Conservation (phyloP, 2,113 vertebrate genomes). For the Ahaetulla prasina region DNA sequence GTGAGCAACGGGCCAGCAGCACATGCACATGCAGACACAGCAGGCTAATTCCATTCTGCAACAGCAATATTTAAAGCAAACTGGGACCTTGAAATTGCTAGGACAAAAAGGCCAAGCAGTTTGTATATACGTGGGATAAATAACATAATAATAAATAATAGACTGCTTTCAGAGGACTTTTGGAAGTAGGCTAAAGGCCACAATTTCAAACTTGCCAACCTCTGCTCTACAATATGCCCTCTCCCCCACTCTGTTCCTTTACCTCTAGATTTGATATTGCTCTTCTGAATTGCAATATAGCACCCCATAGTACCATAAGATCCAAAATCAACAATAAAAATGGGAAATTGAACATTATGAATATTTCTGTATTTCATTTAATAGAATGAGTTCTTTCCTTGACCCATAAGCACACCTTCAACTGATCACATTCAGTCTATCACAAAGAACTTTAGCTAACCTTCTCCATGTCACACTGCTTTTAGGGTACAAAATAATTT, state of each 20-base stretch:
- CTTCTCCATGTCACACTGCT: neutral
- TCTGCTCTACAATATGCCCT: neutral
- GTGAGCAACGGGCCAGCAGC: too few relatives aligned
- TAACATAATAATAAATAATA: neutral
- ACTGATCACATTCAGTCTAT: neutral
- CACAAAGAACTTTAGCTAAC: neutral
- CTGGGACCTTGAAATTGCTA: conserved; percentile 4
- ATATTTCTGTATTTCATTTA: neutral
- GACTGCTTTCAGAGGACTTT: neutral
- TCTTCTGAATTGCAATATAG: neutral
- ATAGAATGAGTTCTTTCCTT: neutral
- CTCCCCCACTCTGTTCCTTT: neutral
- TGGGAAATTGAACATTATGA: neutral
- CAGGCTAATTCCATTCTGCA: conserved; percentile 19
- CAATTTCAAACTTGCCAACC: neutral
- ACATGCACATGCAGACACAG: neutral
- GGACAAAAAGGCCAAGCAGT: neutral
- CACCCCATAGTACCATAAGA: neutral
- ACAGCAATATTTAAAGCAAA: conserved; percentile 13
- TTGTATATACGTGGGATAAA: neutral
- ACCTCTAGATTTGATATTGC: neutral
- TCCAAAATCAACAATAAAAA: neutral
- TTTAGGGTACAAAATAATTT: neutral
- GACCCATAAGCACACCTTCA: neutral
- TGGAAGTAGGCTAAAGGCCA: neutral